Base-by-base conservation (phyloP, 2,797 vertebrate genomes). In the Cyprinodon diabolis region DNA sequence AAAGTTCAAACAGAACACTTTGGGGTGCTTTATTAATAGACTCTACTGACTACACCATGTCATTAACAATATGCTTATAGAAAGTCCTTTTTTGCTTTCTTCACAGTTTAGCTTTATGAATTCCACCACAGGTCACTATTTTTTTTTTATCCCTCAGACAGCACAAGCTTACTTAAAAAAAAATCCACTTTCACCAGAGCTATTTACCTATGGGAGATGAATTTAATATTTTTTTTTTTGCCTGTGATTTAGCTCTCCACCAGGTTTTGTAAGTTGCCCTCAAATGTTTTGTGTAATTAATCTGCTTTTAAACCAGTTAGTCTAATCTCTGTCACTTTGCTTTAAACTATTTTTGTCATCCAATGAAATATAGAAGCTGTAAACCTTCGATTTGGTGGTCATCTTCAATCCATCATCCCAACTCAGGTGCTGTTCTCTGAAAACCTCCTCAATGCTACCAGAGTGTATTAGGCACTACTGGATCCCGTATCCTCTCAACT, bases 401-500 rank as follows among this genome's bases (percentile, higher is more conserved):
- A 13, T 23, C 37, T 54, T 76, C 72, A 85, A 79, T 72, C 78
- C 68, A 67, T 77, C 69, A 69, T 47, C 60, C 30, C 43, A n/a
- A 69, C 71, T 75, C 63, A 35, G 71, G 52, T 68, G 15, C 72
- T 58, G 56, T 69, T 45, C 55, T 60, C 35, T 35, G 30, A 45
- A 72, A 68, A 25, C 10, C 74, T 35, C 30, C 45, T 72, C 47
- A 17, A 19, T 66, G 35, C 57, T 17, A 21, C 70, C 54, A 37
- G 63, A 84, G 65, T 9, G 9, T 54, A 52, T 56, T 67, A 11
- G 72, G 77, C 79, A 74, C 68, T 14, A 13, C 14, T 40, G 13
- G 74, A 69, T 63, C 72, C 67, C 72, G 56, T 62, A 66, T 68
- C 84, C 85, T 67, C 72, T 68, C 69, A 81, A 81, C 82, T 84